A percentile compares a stretch with the other conserved stretches of the same genome.
These are phyloP conservation scores for Petrosia ficiformis DNA, from an alignment of 37 sponge, comb jelly and placozoan genomes.

Conservation along the genomic window DNA sequence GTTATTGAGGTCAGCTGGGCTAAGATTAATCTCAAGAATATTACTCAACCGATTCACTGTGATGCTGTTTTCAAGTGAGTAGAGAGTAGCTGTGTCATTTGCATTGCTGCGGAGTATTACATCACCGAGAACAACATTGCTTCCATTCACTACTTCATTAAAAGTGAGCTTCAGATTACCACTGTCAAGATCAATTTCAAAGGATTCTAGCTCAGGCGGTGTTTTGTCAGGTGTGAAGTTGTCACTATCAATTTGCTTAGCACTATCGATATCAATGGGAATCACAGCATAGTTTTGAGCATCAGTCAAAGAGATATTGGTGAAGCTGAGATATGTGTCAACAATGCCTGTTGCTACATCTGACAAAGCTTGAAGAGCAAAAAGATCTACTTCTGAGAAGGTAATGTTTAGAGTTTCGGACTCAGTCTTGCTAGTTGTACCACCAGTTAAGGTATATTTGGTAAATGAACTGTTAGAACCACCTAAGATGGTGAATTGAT, in stretches of 20 bases:
- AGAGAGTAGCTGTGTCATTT: slow-evolving; percentile 3
- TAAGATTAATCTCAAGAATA: slow-evolving; percentile 33
- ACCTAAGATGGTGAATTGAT: slow-evolving; percentile 61
- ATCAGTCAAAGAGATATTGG: slow-evolving; percentile 62
- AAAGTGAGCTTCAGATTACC: slow-evolving; percentile 65
- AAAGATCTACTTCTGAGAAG: slow-evolving; percentile 47
- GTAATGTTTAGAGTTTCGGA: slow-evolving; percentile 54
- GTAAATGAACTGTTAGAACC: slow-evolving; percentile 30
- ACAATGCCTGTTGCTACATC: slow-evolving; percentile 37
- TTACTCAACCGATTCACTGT: slow-evolving; percentile 15
- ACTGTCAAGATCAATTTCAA: slow-evolving; percentile 70
- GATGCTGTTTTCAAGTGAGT: slow-evolving; percentile 39
- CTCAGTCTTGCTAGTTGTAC: slow-evolving; percentile 37
- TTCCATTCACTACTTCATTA: slow-evolving; percentile 63
- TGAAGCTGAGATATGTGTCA: slow-evolving; percentile 68
- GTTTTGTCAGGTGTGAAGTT: slow-evolving; percentile 50
- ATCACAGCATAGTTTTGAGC: slow-evolving; percentile 52
- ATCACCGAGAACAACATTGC: slow-evolving; percentile 8
- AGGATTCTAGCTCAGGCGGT: slow-evolving; percentile 57
- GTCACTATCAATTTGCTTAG: slow-evolving; percentile 10
- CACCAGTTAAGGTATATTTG: slow-evolving; percentile 62
- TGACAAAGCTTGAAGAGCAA: slow-evolving; percentile 42
- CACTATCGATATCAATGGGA: slow-evolving; percentile 16
- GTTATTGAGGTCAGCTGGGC: slow-evolving; percentile 49
- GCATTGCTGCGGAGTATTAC: slow-evolving; percentile 52